A percentile compares a stretch with the other conserved stretches of the same genome.
phyloP scores from a whole-genome alignment of 2,888 invertebrate species.

The Tetragonula carbonaria region DNA sequence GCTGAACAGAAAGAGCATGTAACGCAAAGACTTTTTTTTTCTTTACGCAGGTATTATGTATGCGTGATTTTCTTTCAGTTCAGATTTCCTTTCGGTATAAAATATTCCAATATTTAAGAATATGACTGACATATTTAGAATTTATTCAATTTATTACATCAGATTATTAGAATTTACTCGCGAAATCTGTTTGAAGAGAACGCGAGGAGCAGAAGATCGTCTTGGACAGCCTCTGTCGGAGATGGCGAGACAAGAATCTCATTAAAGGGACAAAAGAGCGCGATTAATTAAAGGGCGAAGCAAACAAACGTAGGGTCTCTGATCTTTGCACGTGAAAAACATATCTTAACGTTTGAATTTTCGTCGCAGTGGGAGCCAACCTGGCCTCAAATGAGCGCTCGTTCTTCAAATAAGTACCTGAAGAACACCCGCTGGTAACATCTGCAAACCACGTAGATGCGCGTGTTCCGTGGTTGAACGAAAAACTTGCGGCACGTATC shows the following conservation, averaged over 20 bases:
- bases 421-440: constrained; percentile 68
- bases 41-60: too few relatives aligned
- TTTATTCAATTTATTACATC: neutral
- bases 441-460: constrained; percentile 64
- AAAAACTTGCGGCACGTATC: constrained; percentile 61
- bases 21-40: too few relatives aligned
- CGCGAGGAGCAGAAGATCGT: neutral
- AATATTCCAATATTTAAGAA: neutral
- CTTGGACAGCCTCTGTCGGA: neutral
- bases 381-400: constrained; percentile 62
- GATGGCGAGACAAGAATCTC: constrained; percentile 18
- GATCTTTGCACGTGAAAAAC: constrained; percentile 55
- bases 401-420: constrained; percentile 64
- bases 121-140: neutral
- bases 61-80: too few relatives aligned
- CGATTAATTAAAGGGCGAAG: constrained; percentile 60
- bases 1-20: too few relatives aligned
- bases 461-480: constrained; percentile 55
- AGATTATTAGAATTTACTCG: neutral
- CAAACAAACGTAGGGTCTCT: constrained; percentile 48
- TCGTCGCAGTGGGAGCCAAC: constrained; percentile 64
- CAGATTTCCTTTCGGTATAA: too few relatives aligned
- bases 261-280: constrained; percentile 43
- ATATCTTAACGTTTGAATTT: constrained; percentile 63
- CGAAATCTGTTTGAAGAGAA: neutral